Evolutionary conservation across 2,113 vertebrate genomes (phyloP).

Genomic region (Ciconia boyciana): DNA sequence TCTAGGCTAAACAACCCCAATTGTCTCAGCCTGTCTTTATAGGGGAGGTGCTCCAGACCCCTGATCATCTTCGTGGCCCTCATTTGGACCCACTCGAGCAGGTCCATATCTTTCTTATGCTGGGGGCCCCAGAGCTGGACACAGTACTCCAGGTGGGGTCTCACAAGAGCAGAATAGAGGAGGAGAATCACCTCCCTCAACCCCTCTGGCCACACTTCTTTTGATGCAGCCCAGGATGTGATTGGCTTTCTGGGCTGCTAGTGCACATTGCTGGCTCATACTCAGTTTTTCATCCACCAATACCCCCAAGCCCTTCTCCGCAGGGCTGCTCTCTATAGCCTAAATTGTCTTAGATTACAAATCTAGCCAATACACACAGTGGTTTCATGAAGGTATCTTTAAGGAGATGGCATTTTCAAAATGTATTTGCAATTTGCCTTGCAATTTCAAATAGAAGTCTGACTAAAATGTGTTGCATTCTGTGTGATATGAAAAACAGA

Average conservation of each 20-base stretch:
- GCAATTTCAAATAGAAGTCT: background rate
- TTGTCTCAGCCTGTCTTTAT: background rate
- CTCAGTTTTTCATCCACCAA: background rate
- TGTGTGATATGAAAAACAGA: background rate
- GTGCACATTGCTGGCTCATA: background rate
- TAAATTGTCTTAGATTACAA: background rate
- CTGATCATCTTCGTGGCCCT: rapidly evolving
- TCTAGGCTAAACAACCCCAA: background rate
- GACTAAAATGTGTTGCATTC: background rate
- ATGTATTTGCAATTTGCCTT: background rate
- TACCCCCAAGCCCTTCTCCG: background rate
- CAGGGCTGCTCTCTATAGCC: background rate
- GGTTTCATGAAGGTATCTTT: background rate
- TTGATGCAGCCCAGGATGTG: background rate
- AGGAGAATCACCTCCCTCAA: rapidly evolving
- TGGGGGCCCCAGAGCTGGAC: background rate
- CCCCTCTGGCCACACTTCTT: rapidly evolving
- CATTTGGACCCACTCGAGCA: background rate
- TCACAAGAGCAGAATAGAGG: background rate
- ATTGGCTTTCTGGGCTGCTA: background rate
- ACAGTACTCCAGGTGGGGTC: background rate
- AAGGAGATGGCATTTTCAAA: background rate
- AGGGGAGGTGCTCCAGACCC: background rate
- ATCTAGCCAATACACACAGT: background rate
- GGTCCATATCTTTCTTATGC: background rate